These are phyloP conservation scores for Thaumetopoea pityocampa DNA, from an alignment of 1,140 invertebrate species.

Conservation along the genomic window DNA sequence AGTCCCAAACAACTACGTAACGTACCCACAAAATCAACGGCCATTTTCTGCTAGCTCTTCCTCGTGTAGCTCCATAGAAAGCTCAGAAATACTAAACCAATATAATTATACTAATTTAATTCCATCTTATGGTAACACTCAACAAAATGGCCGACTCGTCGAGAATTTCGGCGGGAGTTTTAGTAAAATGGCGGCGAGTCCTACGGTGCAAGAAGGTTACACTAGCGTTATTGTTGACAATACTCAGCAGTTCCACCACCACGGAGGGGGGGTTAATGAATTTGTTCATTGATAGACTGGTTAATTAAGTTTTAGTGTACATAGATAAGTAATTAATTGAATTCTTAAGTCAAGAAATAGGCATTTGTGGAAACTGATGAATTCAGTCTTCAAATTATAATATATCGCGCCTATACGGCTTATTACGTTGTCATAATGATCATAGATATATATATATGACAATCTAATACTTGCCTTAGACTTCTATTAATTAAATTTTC, in stretches of 20 bases:
- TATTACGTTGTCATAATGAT: no score
- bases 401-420: no score
- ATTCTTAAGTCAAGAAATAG: no score
- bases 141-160: slow-evolving; percentile 55
- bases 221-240: slow-evolving; percentile 71
- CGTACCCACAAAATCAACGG: slow-evolving; percentile 48
- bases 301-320: not conserved
- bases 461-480: no score
- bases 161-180: slow-evolving; percentile 51
- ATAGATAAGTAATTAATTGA: not conserved
- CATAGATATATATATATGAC: no score
- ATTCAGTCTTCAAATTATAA: no score
- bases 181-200: slow-evolving; percentile 42
- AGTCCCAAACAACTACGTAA: slow-evolving; percentile 38
- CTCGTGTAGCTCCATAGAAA: slow-evolving; percentile 66
- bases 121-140: slow-evolving; percentile 53
- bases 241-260: slow-evolving; percentile 67
- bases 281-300: slow-evolving; percentile 49
- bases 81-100: slow-evolving; percentile 47
- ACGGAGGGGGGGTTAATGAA: slow-evolving; percentile 58
- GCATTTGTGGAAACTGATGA: no score
- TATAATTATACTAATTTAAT: slow-evolving; percentile 66
- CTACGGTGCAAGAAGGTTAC: slow-evolving; percentile 53
- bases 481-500: no score
- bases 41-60: slow-evolving; percentile 69